Base-by-base conservation (phyloP, 92 coral and sea anemone species). In the Galaxea fascicularis region DNA sequence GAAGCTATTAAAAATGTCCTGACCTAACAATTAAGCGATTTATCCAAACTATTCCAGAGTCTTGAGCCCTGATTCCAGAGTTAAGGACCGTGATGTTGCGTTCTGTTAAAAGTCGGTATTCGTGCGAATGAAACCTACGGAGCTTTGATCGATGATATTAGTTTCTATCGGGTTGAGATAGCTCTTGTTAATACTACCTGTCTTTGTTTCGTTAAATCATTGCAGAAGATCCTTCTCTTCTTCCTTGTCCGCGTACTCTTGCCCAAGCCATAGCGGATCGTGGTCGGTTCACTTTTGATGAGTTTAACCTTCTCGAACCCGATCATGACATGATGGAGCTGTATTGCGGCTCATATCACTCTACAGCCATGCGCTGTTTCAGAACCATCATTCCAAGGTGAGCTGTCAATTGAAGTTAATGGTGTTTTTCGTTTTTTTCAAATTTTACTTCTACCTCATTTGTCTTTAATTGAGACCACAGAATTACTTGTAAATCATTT, bases 181-280 rank as follows among this genome's bases (percentile, higher is more conserved):
- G 41, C 41, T 35, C 41, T 35, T 6, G 41, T 2, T 35, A 35
- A 35, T 35, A 35, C 6, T 35, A 35, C 41, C 41, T 6, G 41
- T 35, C 41, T 35, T 35, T 35, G 41, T 35, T 35, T 80, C 24
- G 10, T 29, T 46, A 14, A 4, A 4, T 80, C 27, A 24, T 51
- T 21, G 9, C 59, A 78, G 82, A 78, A 17, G 82, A 78, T 26
- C 1, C 58, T 25, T 56, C 79, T 58, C 78, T 80, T 13, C 79
- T 81, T 6, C 85, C 89, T 15, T 93, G 96, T 65, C 96, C 96
- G 25, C 85, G 54, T 22, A 93, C 92, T 54, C 54, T 91, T 10
- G 82, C 69, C 28, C 96, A 93, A 73, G 96, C 94, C n/a, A 73
- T 87, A 66, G 94, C 90, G 20, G 96, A 93, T 57, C 91, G 85